A percentile compares a stretch with the other conserved stretches of the same genome.
These are phyloP conservation scores for Prorops nasuta DNA, from an alignment of 1,140 invertebrate genomes.

Conservation along the genomic window DNA sequence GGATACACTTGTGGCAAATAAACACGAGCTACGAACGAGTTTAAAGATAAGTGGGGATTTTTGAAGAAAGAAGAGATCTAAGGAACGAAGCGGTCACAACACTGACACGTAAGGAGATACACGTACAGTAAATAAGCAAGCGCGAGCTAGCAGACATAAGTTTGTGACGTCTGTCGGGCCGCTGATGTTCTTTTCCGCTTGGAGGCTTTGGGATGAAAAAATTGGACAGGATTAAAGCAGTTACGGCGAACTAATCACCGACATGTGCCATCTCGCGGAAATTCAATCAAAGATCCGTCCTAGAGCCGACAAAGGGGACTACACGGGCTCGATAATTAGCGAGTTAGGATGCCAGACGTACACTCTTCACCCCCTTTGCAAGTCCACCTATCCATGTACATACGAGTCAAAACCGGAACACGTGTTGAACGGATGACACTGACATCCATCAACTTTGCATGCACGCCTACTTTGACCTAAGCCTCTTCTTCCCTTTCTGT, in stretches of 20 bases:
- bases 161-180: too few species aligned
- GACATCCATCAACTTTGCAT: constrained; percentile 48
- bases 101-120: neutral
- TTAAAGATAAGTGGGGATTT: too few species aligned
- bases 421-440: constrained; percentile 48
- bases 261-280: constrained; percentile 21
- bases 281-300: constrained; percentile 29
- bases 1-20: too few species aligned
- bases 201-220: too few species aligned
- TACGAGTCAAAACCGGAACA: constrained; percentile 46
- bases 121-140: neutral
- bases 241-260: constrained; percentile 20
- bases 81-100: neutral
- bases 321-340: constrained; percentile 46
- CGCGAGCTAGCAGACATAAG: too few species aligned
- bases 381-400: constrained; percentile 38
- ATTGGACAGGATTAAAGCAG: too few species aligned
- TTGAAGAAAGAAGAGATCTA: neutral
- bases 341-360: constrained; percentile 47
- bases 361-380: constrained; percentile 40
- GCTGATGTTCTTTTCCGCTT: too few species aligned
- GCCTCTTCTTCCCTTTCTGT: neutral
- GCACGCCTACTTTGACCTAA: constrained; percentile 37
- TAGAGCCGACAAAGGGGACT: constrained; percentile 28
- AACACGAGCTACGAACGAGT: too few species aligned